Percentiles rank a stretch among this genome's conserved stretches.
These are phyloP conservation scores for Crambe crambe DNA, from an alignment of 37 sponge, comb jelly and placozoan species.

Conservation along the genomic window DNA sequence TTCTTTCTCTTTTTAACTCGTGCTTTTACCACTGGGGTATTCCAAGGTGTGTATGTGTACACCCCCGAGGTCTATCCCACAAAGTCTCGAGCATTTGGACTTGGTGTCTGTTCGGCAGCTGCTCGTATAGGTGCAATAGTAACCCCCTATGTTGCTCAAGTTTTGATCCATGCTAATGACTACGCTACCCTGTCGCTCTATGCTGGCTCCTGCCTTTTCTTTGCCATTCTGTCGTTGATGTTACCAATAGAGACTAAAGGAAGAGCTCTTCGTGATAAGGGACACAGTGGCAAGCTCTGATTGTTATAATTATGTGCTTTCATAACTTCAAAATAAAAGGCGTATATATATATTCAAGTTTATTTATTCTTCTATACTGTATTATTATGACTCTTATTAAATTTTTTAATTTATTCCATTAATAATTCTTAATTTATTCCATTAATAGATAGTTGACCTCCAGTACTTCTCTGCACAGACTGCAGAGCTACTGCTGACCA, in stretches of 20 bases:
- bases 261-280: constrained; percentile 18
- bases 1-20: constrained; percentile 69
- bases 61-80: constrained; percentile 89
- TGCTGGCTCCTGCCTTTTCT: constrained; percentile 21
- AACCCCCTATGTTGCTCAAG: constrained; percentile 72
- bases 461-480: too few relatives aligned
- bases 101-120: constrained; percentile 47
- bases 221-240: constrained; percentile 35
- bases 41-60: constrained; percentile 85
- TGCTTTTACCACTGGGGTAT: constrained; percentile 67
- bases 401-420: too few relatives aligned
- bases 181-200: constrained; percentile 46
- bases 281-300: neutral
- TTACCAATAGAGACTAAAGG: constrained; percentile 90
- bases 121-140: constrained; percentile 77
- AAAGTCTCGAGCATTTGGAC: constrained; percentile 53
- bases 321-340: too few relatives aligned
- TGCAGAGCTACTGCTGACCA: too few relatives aligned
- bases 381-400: too few relatives aligned
- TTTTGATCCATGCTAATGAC: constrained; percentile 39
- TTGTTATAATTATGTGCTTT: too few relatives aligned
- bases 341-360: too few relatives aligned
- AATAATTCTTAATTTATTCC: too few relatives aligned
- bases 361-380: too few relatives aligned
- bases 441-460: too few relatives aligned